Conservation (phyloP, 2,888 invertebrate genomes). For the Notodonta ziczac region DNA sequence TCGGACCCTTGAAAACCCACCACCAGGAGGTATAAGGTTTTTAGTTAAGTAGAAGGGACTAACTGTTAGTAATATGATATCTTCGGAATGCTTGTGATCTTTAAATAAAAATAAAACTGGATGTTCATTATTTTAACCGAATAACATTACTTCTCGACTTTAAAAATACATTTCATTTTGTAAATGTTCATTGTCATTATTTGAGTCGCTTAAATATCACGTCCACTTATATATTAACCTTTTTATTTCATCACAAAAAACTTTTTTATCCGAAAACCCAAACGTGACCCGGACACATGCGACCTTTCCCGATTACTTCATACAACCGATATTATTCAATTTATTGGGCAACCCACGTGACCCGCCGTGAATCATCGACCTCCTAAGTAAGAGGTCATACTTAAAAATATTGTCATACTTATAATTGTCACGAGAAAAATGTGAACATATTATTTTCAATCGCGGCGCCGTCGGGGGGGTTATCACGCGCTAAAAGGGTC, state of each 20-base stretch:
- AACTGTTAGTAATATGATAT: too few species aligned
- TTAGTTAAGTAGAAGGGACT: too few species aligned
- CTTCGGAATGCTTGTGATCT: too few species aligned
- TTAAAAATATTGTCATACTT: not conserved
- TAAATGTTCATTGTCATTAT: not conserved
- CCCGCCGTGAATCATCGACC: slow-evolving; percentile 2
- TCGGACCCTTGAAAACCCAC: too few species aligned
- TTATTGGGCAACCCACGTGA: not conserved
- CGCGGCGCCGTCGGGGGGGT: not conserved
- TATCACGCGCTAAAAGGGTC: slow-evolving; percentile 3
- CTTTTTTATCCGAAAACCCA: not conserved
- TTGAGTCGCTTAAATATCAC: not conserved
- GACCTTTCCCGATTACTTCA: slow-evolving; percentile 4
- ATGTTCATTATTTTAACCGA: too few species aligned
- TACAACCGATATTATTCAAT: not conserved
- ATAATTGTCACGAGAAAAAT: not conserved
- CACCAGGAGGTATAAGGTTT: too few species aligned
- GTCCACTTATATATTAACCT: not conserved
- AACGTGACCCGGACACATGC: not conserved
- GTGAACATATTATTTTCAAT: slow-evolving; percentile 1
- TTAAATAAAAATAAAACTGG: too few species aligned
- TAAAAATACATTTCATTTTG: too few species aligned
- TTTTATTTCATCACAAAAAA: not conserved
- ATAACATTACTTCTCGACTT: too few species aligned
- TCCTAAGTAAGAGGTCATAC: not conserved